Percentiles rank a stretch among this genome's conserved stretches.
Evolutionary conservation across 1,140 invertebrate genomes (phyloP).

Genomic region (Cydia amplana): DNA sequence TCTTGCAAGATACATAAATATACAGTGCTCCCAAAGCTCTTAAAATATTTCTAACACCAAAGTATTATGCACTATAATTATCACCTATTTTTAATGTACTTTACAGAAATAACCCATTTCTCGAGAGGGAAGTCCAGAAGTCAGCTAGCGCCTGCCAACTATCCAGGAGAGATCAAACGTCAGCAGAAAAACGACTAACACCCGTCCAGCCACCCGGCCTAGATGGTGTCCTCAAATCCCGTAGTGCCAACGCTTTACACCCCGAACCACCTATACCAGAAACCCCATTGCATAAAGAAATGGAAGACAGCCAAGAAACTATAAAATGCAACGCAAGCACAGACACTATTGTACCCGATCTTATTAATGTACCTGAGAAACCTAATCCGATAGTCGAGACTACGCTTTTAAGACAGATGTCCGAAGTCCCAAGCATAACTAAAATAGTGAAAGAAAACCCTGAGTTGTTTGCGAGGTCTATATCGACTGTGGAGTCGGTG

Average conservation of each 20-base stretch:
- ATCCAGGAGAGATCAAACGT: constrained; percentile 63
- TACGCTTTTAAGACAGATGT: constrained; percentile 54
- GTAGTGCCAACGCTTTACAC: constrained; percentile 68
- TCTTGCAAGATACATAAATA: no score
- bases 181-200: constrained; percentile 58
- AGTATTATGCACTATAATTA: no score
- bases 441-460: constrained; percentile 55
- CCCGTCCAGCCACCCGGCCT: constrained; percentile 45
- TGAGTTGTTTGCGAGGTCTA: constrained; percentile 57
- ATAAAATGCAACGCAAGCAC: constrained; percentile 55
- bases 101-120: constrained; percentile 77
- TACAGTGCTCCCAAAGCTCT: no score
- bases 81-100: constrained; percentile 1
- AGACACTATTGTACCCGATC: constrained; percentile 62
- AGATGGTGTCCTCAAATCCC: constrained; percentile 69
- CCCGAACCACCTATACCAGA: constrained; percentile 49
- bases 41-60: no score
- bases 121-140: constrained; percentile 79
- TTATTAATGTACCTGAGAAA: constrained; percentile 42
- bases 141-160: constrained; percentile 80
- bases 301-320: constrained; percentile 57
- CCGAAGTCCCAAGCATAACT: constrained; percentile 56
- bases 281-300: constrained; percentile 34
- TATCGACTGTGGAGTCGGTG: constrained; percentile 55
- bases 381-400: constrained; percentile 3